A percentile compares a stretch with the other conserved stretches of the same genome.
phyloP scores from a whole-genome alignment of 2,113 vertebrate species.

The Lonchura striata region DNA sequence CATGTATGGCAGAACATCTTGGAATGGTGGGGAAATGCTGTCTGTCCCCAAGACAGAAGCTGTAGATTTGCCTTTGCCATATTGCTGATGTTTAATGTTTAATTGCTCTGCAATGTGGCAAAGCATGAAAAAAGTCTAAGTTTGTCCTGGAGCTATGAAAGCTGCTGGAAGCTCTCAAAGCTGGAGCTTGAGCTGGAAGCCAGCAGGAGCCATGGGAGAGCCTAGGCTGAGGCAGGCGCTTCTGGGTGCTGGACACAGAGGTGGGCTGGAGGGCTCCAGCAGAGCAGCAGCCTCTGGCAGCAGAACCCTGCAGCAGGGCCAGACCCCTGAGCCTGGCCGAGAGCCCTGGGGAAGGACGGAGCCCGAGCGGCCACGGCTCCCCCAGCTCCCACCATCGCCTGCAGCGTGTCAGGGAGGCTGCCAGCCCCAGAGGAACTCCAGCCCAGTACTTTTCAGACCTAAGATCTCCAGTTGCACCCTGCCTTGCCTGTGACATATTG shows the following conservation, averaged over 20 bases:
- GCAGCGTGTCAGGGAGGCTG: fast-evolving
- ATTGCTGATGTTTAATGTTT: constrained; percentile 1
- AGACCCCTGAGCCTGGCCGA: fast-evolving
- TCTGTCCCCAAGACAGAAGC: background rate
- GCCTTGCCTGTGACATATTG: background rate
- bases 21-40: background rate
- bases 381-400: fast-evolving
- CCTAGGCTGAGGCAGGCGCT: background rate
- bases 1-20: background rate
- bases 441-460: background rate
- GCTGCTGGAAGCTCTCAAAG: background rate
- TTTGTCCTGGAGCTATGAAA: background rate
- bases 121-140: background rate
- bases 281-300: background rate
- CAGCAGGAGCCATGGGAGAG: background rate
- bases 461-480: background rate
- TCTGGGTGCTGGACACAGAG: fast-evolving
- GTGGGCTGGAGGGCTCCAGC: background rate
- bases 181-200: background rate
- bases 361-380: fast-evolving
- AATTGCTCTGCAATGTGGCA: constrained; percentile 4
- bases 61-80: background rate
- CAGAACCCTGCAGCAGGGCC: fast-evolving
- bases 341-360: background rate
- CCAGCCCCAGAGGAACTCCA: background rate